Evolutionary conservation across 35 echinoderm and acorn worm genomes (phyloP).

Genomic region (Heliocidaris tuberculata): DNA sequence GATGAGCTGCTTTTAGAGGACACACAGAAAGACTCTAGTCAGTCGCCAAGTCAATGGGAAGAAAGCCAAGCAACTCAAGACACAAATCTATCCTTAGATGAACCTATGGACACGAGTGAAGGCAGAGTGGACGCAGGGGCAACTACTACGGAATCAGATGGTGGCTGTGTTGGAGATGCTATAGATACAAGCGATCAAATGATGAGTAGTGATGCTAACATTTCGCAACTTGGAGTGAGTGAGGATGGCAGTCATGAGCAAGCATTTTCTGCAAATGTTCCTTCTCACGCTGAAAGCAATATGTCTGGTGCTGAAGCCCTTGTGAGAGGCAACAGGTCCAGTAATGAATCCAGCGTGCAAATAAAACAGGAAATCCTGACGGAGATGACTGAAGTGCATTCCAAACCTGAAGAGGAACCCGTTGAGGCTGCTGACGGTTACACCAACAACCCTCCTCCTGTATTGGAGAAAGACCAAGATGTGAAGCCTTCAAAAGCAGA

Average conservation of each 20-base stretch:
- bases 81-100: background rate
- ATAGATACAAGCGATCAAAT: background rate
- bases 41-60: background rate
- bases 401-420: background rate
- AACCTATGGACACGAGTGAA: conserved; percentile 26
- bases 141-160: background rate
- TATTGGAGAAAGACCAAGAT: conserved; percentile 10
- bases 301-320: background rate
- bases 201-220: background rate
- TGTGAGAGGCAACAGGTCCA: background rate
- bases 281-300: background rate
- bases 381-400: background rate
- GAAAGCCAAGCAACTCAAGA: background rate
- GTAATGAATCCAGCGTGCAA: background rate
- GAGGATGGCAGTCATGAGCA: background rate
- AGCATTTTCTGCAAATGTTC: background rate
- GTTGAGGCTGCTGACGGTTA: background rate
- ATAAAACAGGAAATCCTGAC: background rate
- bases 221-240: background rate
- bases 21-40: background rate
- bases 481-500: conserved; percentile 23
- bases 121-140: background rate
- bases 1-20: background rate
- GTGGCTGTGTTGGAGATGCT: background rate
- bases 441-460: background rate